These are phyloP conservation scores for Cheilosia vernalis DNA, from an alignment of 2,888 invertebrate species.

Conservation along the genomic window DNA sequence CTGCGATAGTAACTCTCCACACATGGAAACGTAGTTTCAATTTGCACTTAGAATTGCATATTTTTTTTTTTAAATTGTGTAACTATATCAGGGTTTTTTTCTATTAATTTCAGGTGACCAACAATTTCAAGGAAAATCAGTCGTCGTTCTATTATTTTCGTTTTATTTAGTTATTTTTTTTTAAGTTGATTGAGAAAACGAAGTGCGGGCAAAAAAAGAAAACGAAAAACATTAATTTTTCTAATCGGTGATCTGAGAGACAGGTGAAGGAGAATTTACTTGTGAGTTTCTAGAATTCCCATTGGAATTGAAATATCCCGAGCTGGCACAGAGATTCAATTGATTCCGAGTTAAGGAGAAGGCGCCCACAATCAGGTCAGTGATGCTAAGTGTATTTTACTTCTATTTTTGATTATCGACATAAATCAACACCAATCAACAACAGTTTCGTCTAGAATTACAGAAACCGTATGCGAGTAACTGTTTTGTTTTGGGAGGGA, in stretches of 20 bases:
- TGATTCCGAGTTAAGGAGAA: slow-evolving; percentile 10
- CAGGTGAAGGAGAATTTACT: slow-evolving; percentile 34
- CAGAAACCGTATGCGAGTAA: slow-evolving; percentile 46
- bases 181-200: slow-evolving; percentile 30
- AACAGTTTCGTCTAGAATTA: slow-evolving; percentile 43
- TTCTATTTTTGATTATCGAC: slow-evolving; percentile 1
- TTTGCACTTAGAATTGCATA: slow-evolving; percentile 29
- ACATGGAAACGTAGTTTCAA: slow-evolving; percentile 16
- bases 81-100: slow-evolving; percentile 33
- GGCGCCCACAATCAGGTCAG: slow-evolving; percentile 62
- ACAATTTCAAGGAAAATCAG: slow-evolving; percentile 71
- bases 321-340: slow-evolving; percentile 1
- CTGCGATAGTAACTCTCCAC: slow-evolving; percentile 8
- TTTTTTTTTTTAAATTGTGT: slow-evolving; percentile 31
- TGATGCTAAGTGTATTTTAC: slow-evolving; percentile 33
- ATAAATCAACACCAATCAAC: slow-evolving; percentile 20
- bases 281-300: slow-evolving; percentile 49
- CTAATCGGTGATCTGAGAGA: slow-evolving; percentile 38
- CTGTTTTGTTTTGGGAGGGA: slow-evolving; percentile 31
- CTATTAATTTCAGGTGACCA: slow-evolving; percentile 67
- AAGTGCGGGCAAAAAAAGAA: slow-evolving; percentile 51
- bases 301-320: slow-evolving; percentile 58
- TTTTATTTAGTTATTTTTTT: slow-evolving; percentile 53
- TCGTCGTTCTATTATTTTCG: slow-evolving; percentile 61
- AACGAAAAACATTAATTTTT: slow-evolving; percentile 18